These are phyloP conservation scores for Sitta carolinensis DNA, from an alignment of 2,797 vertebrate genomes.

Conservation along the genomic window DNA sequence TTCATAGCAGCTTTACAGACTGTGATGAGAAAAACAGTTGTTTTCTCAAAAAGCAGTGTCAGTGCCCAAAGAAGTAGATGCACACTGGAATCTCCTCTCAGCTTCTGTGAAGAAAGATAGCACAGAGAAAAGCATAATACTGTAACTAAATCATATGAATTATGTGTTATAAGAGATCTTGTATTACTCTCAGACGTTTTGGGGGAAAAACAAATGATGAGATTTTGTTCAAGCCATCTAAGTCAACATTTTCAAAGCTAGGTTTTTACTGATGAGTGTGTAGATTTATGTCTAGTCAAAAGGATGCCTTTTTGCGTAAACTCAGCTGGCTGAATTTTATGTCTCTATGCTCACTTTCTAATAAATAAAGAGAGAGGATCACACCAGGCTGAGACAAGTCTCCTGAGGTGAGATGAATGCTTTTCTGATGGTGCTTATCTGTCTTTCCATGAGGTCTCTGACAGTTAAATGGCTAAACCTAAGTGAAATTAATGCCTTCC, in stretches of 20 bases:
- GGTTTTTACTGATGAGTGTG: background rate
- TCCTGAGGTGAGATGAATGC: background rate
- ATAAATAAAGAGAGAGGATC: background rate
- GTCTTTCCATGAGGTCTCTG: background rate
- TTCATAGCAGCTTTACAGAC: background rate
- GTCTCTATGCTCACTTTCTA: background rate
- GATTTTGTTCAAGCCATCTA: background rate
- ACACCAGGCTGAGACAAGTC: background rate
- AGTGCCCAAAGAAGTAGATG: background rate
- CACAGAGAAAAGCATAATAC: background rate
- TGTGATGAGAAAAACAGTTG: background rate
- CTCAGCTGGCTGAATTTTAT: background rate
- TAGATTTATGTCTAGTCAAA: background rate
- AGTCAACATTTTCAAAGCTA: background rate
- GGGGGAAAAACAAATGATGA: background rate
- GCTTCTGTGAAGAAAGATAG: background rate
- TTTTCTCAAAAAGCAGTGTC: background rate
- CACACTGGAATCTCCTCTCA: background rate
- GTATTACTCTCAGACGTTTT: background rate
- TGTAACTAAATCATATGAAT: background rate
- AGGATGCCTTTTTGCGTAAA: background rate
- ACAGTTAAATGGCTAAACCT: constrained; percentile 11
- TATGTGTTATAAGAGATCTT: background rate
- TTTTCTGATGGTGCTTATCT: background rate
- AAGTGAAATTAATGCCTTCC: background rate